Evolutionary conservation across 2,113 vertebrate species (phyloP), one percentile per base, ranked within the genome.

Genomic region (Phocoena phocoena): DNA sequence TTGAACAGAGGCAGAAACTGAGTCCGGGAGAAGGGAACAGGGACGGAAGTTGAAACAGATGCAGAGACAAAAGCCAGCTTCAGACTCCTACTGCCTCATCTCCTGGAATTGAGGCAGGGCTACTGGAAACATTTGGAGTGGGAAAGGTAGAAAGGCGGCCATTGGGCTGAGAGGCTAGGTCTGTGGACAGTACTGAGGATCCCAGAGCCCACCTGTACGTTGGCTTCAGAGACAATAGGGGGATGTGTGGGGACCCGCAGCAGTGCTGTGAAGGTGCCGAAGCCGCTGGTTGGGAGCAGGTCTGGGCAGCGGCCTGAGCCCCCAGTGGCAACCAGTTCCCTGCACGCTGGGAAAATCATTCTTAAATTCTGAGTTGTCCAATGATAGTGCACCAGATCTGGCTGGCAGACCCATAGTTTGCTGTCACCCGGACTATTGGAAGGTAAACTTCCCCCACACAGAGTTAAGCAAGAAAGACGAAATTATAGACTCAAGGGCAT

Each of bases 241-340:
- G 28, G 8, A 58, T 28, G 44, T 79, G 83, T 18, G 23, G 73
- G 63, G n/a, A 60, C 74, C 92, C 53, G 53, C 53, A 31, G 68
- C 36, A 41, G 21, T 73, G 26, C 25, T 21, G 58, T 28, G 41
- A 82, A 88, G 67, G 67, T 60, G 21, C 88, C 8, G 20, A 47
- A 47, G 79, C 76, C 68, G 50, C 73, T 62, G n/a, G 79, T 44
- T 17, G 3, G 60, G n/a, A 88, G 58, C 36, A 92, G 53, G 47
- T 76, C 73, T 1, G 23, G 62, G 23, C 25, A 81, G 71, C 1
- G 15, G 71, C 70, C 44, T 38, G 55, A 76, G 25, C 10, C 62
- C 94, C 58, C 70, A 11, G 31, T 82, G 7, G 58, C 85, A 79
- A 96, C 28, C 86, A 87, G 82, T 89, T 97, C 53, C 76, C n/a